Evolutionary conservation across 2,797 vertebrate genomes (phyloP), one percentile per base, ranked within the genome.

Genomic region (Saxicola maurus): DNA sequence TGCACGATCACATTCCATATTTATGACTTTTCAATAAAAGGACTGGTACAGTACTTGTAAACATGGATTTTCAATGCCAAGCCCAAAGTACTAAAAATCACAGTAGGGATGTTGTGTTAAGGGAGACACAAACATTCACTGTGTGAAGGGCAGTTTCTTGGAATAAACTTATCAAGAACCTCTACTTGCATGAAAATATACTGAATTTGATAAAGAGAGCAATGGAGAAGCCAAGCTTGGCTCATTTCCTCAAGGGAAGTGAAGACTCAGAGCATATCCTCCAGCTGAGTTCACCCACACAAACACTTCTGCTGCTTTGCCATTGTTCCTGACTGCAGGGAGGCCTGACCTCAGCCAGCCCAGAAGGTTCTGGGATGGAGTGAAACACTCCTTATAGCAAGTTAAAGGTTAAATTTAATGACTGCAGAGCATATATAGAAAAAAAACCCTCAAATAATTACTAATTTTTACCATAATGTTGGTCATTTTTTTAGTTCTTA

Each of bases 221-320:
- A 55, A 10, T 9, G n/a, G 42, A 76, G 53, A 74, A 65, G 46
- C 16, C 80, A 64, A 64, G 33, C 24, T 64, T 4, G 27, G 68
- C 42, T 24, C 8, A 35, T 53, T 69, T 86, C 10, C 35, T 16
- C 1, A 2, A 38, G 42, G 27, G 27, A 71, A 55, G 33, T 28
- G 24, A 80, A 83, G 69, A 64, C 10, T 17, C 24, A 49, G 40
- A 42, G 17, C 4, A 6, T 3, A 28, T 2, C 28, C 40, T 21
- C n/a, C 21, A n/a, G 14, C 38, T 0, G 1, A 2, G 0, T 3
- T 51, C 23, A 28, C 17, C n/a, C 23, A 2, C 0, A 1, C 1
- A 7, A 77, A 52, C 28, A 2, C 16, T n/a, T 13, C 9, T 49
- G 35, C 23, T 61, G 59, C 64, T 74, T 45, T 57, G n/a, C 17